Evolutionary conservation across 2,888 invertebrate genomes (phyloP).

Genomic region (Athripsodes cinereus): DNA sequence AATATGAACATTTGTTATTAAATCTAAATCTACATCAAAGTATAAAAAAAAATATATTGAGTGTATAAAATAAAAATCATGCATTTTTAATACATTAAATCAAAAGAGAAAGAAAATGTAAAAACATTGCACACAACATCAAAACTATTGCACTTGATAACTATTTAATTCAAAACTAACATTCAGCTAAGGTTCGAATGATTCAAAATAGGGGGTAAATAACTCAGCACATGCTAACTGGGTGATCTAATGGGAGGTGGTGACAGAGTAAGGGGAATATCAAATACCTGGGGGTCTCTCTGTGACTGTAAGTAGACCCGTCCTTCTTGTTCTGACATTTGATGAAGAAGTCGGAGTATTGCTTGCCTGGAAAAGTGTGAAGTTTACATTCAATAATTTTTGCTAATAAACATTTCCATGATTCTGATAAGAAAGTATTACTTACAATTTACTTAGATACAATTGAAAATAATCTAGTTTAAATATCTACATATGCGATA

Average conservation of each 20-base stretch:
- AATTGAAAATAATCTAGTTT: no score
- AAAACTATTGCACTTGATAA: neutral
- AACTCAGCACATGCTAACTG: no score
- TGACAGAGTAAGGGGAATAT: neutral
- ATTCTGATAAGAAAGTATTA: no score
- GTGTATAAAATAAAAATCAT: neutral
- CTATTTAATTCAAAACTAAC: no score
- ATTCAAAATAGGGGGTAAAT: no score
- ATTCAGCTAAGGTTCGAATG: no score
- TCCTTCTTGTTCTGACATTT: constrained; percentile 66
- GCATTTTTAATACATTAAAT: neutral
- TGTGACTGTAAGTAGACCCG: constrained; percentile 79
- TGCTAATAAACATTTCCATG: no score
- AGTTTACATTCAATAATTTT: no score
- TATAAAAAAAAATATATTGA: neutral
- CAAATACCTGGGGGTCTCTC: constrained; percentile 74
- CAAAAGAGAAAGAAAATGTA: neutral
- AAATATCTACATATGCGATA: no score
- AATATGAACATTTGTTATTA: neutral
- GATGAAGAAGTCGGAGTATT: constrained; percentile 46
- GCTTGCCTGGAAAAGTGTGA: constrained; percentile 36
- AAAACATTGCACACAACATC: neutral
- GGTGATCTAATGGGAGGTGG: no score
- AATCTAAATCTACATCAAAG: neutral
- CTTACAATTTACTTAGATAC: no score